Percentiles rank a stretch among this genome's conserved stretches.
These are phyloP conservation scores for Campoletis sonorensis DNA, from an alignment of 1,140 invertebrate species.

Conservation along the genomic window DNA sequence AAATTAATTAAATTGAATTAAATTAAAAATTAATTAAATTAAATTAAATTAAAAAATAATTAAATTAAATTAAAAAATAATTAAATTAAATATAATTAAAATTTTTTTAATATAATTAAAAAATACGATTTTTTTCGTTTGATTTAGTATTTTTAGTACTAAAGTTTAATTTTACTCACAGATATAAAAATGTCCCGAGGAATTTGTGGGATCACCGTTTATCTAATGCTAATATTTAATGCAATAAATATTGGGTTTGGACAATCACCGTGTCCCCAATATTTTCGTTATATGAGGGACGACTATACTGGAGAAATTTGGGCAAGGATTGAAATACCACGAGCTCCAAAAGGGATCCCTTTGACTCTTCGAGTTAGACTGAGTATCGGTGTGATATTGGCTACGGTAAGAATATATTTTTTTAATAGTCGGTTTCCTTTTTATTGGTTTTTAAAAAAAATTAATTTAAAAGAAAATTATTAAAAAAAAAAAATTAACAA, in stretches of 20 bases:
- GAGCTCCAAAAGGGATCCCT: constrained; percentile 57
- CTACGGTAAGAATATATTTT: constrained; percentile 58
- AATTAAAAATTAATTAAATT: too few species aligned
- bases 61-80: too few species aligned
- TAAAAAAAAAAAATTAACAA: too few species aligned
- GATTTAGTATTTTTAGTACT: neutral
- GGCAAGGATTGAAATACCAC: constrained; percentile 64
- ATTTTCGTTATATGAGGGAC: constrained; percentile 70
- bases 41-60: too few species aligned
- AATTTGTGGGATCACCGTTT: constrained; percentile 3
- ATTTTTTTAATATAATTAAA: neutral
- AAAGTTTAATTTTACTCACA: neutral
- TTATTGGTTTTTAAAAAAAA: neutral
- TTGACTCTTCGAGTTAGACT: constrained; percentile 64
- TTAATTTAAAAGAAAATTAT: too few species aligned
- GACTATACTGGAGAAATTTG: constrained; percentile 65
- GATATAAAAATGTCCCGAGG: constrained; percentile 38
- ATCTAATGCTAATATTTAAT: neutral
- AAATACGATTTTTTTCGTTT: neutral
- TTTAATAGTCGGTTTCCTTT: constrained; percentile 30
- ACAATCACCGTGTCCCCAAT: constrained; percentile 72
- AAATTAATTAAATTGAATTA: too few species aligned
- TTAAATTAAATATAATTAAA: too few species aligned
- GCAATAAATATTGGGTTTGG: constrained; percentile 21
- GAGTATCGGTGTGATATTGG: constrained; percentile 59